Evolutionary conservation across 2,113 vertebrate genomes (phyloP), one percentile per base, ranked within the genome.

Genomic region (Heteronetta atricapilla): DNA sequence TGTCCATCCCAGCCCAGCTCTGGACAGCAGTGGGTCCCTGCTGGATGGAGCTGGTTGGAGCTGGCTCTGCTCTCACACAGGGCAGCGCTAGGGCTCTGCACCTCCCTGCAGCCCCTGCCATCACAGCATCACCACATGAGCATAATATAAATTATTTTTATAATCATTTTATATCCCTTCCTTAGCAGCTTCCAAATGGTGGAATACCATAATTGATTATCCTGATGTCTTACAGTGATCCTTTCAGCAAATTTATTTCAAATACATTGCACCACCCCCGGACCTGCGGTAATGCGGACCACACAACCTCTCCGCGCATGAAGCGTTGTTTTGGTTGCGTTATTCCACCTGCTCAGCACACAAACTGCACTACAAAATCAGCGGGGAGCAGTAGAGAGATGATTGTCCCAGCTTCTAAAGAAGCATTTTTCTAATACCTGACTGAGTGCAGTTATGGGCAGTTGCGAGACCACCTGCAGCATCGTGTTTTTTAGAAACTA

Each of bases 351-450:
- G 73, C 63, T 76, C 52, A 70, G 67, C 33, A 62, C 36, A 21
- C 11, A 60, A 82, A 68, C 29, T 46, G 29, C 22, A n/a, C n/a
- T 13, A 58, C 69, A 58, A 58, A 73, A 28, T 15, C 10, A 5
- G n/a, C 3, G 40, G 6, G 23, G 52, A 38, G 70, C 64, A 68
- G 42, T 3, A 42, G 22, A 52, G 16, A 34, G 25, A 40, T 31
- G 36, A 70, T 67, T 75, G 28, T 52, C 64, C 84, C 56, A 63
- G 56, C 33, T 74, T 42, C 36, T 91, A 34, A 67, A 75, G 12
- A 36, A 1, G 2, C 0, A 1, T 33, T 1, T 7, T 62, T 56
- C 36, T 68, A 34, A 46, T 70, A 75, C 55, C 55, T 59, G 75
- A 60, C 22, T 33, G 33, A 87, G 28, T 6, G 52, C 23, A 79